Base-by-base conservation (phyloP, 2,797 vertebrate genomes). In the Bradypus variegatus region DNA sequence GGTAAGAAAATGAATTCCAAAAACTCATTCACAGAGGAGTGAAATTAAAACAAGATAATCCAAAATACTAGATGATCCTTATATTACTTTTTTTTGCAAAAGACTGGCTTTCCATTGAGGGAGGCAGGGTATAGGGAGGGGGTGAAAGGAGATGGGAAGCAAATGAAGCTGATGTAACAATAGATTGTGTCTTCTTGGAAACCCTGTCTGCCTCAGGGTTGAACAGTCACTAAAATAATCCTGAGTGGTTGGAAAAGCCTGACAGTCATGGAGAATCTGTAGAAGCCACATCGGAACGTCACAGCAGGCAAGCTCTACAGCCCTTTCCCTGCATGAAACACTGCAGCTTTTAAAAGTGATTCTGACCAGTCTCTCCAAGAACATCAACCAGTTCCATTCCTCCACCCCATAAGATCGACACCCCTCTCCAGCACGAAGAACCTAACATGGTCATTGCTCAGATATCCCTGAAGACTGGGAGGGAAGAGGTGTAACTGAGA, bases 291-390 rank as follows among this genome's bases (percentile, higher is more conserved):
- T 23, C 38, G 16, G 77, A 76, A 16, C 62, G 36, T 88, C 29
- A 62, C 7, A 38, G 36, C 27, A 65, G 85, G 29, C 21, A 13
- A 0, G 25, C 19, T 5, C 1, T 33, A 31, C 0, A 10, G 3
- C 12, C 33, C 33, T 23, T 41, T 10, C n/a, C 19, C 29, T 36
- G 64, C 2, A 5, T 29, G 77, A 60, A 77, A 86, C 33, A 38
- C 19, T 10, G 33, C 55, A n/a, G 21, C 53, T 73, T 78, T 55
- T 16, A 31, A 55, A 70, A 77, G 36, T 3, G 41, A 16, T 33
- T 80, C 45, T 41, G n/a, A 89, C 60, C 41, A 45, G 41, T 45
- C 41, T 45, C 41, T 45, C 41, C 41, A 45, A 45, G 41, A 45
- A 45, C 41, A 45, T 45, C 41, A 45, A 45, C 41, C 41, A 45